Evolutionary conservation across 2,797 vertebrate species (phyloP).

Genomic region (Mormyrus proboscirostris): DNA sequence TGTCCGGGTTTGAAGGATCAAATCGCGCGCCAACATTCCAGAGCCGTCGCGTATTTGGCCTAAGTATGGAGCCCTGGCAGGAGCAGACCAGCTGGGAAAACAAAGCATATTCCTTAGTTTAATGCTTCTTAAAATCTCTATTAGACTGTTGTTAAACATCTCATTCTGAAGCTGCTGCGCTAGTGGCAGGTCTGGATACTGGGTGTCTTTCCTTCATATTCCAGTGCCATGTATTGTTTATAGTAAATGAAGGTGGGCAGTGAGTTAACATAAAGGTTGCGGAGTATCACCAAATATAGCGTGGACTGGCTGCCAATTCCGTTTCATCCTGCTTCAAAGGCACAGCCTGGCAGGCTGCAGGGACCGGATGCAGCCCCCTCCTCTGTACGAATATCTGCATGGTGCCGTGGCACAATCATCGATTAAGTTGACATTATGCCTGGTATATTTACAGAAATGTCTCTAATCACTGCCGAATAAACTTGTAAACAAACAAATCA

Average conservation of each 20-base stretch:
- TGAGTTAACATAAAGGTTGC: background rate
- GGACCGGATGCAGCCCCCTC: background rate
- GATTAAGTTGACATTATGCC: background rate
- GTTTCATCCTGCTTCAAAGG: slow-evolving; percentile 2
- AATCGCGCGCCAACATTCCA: background rate
- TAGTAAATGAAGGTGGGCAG: background rate
- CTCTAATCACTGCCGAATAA: background rate
- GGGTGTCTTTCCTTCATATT: background rate
- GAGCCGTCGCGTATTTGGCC: background rate
- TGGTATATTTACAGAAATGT: background rate
- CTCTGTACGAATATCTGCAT: background rate
- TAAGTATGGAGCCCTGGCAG: background rate
- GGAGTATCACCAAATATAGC: background rate
- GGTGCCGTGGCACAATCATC: background rate
- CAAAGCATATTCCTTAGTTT: background rate
- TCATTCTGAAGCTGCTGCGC: background rate
- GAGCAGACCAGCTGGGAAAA: background rate
- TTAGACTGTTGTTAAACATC: background rate
- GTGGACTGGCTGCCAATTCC: background rate
- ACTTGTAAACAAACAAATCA: background rate
- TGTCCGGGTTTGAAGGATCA: background rate
- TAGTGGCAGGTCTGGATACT: background rate
- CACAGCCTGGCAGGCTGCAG: background rate
- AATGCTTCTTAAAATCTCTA: background rate
- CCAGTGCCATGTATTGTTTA: background rate